Evolutionary conservation across 2,113 vertebrate species (phyloP).

Genomic region (Chloropsis cyanopogon): DNA sequence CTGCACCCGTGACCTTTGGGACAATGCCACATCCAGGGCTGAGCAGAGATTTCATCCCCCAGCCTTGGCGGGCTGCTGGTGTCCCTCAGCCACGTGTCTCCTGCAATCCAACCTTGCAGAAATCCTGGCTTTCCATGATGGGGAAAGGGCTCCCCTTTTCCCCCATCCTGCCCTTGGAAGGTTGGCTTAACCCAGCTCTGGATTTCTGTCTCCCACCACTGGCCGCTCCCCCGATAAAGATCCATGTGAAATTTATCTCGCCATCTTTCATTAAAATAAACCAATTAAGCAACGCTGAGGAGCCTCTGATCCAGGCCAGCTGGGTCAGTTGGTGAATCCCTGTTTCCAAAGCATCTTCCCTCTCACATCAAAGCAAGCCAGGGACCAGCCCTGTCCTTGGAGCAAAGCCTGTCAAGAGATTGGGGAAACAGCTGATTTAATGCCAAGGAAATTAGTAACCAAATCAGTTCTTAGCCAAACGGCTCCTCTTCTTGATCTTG

Average conservation of each 20-base stretch:
- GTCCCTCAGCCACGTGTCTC: accelerated
- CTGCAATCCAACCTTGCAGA: not conserved
- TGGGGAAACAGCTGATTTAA: conserved; percentile 30
- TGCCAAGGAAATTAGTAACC: conserved; percentile 32
- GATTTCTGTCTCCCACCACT: not conserved
- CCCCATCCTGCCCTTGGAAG: not conserved
- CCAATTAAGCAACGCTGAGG: not conserved
- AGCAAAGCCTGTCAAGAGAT: conserved; percentile 25
- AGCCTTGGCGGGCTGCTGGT: not conserved
- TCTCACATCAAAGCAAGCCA: conserved; percentile 18
- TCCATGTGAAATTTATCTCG: not conserved
- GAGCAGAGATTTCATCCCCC: not conserved
- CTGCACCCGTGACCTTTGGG: not conserved
- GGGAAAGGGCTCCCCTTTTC: not conserved
- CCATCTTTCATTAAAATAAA: conserved; percentile 49
- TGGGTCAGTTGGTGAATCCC: not conserved
- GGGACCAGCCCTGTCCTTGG: not conserved
- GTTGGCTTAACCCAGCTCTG: not conserved
- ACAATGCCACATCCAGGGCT: accelerated
- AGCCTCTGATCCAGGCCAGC: conserved; percentile 19
- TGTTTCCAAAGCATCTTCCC: conserved; percentile 49
- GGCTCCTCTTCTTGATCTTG: conserved; percentile 47
- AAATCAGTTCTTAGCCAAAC: conserved; percentile 39
- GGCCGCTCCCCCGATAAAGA: not conserved
- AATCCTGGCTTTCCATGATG: not conserved